These are phyloP conservation scores for Pseudorasbora parva DNA, from an alignment of 2,113 vertebrate genomes.

Conservation along the genomic window DNA sequence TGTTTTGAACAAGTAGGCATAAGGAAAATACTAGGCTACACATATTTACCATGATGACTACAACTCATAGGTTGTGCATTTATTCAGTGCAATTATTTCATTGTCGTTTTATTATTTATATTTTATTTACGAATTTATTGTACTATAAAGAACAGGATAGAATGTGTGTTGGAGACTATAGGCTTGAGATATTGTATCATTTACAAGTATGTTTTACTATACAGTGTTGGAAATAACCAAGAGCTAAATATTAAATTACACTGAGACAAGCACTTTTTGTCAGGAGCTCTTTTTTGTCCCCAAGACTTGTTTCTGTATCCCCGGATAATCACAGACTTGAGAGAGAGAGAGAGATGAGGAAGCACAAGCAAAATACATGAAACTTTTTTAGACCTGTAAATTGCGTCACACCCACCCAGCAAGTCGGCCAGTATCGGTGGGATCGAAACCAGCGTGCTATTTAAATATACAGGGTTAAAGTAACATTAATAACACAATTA, in stretches of 20 bases:
- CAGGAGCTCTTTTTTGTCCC: conserved; percentile 1
- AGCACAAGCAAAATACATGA: background rate
- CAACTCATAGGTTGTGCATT: background rate
- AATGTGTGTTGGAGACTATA: background rate
- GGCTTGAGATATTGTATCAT: background rate
- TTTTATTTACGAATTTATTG: background rate
- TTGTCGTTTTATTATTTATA: background rate
- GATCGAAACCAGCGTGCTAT: conserved; percentile 70
- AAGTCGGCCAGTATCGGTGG: conserved; percentile 74
- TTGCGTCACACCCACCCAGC: conserved; percentile 73
- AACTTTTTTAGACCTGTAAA: background rate
- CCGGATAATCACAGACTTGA: background rate
- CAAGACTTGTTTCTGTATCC: background rate
- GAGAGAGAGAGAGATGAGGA: background rate
- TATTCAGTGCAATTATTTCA: background rate
- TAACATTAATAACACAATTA: background rate
- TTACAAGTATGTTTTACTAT: background rate
- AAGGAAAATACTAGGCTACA: background rate
- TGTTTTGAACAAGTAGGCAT: background rate
- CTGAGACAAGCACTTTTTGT: conserved; percentile 3
- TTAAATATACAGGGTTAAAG: conserved; percentile 19
- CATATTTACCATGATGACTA: background rate
- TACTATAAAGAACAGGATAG: background rate
- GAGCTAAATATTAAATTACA: conserved; percentile 39
- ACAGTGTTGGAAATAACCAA: conserved; percentile 26